phyloP scores from a whole-genome alignment of 2,113 vertebrate genomes.

The Pomatorhinus ruficollis region DNA sequence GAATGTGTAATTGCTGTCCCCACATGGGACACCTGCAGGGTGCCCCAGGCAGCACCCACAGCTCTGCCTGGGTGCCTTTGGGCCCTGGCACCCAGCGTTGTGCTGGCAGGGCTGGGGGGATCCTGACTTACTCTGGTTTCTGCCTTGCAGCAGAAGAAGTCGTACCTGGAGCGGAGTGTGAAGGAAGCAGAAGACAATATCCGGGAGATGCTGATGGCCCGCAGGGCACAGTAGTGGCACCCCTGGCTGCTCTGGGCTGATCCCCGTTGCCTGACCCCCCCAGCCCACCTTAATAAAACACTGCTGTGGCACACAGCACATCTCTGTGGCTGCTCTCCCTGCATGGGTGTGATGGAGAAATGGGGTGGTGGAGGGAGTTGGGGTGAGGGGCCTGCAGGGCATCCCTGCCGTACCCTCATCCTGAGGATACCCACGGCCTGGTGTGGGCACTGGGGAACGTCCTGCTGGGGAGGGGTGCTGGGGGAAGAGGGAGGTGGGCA shows the following conservation, averaged over 20 bases:
- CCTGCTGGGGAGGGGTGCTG: not conserved
- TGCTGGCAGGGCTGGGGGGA: not conserved
- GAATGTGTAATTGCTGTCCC: not conserved
- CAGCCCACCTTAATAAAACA: not conserved
- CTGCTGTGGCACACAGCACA: not conserved
- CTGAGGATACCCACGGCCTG: not conserved
- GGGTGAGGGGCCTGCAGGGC: not conserved
- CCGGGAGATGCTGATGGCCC: constrained; percentile 93
- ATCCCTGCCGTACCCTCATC: not conserved
- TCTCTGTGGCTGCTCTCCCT: not conserved
- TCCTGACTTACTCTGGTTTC: not conserved
- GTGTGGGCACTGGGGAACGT: not conserved
- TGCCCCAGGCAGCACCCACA: not conserved
- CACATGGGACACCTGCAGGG: not conserved
- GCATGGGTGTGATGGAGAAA: not conserved
- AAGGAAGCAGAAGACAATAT: constrained; percentile 97
- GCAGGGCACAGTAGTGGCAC: constrained; percentile 80
- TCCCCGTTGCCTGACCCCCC: not conserved
- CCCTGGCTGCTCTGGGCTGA: not conserved
- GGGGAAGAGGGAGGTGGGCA: not conserved
- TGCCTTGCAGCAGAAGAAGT: constrained; percentile 89
- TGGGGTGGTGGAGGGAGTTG: not conserved
- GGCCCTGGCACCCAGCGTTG: not conserved
- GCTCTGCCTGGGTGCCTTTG: not conserved
- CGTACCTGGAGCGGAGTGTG: constrained; percentile 92